A percentile compares a stretch with the other conserved stretches of the same genome.
phyloP scores from a whole-genome alignment of 2,113 vertebrate genomes.

The Sceloporus tristichus region DNA sequence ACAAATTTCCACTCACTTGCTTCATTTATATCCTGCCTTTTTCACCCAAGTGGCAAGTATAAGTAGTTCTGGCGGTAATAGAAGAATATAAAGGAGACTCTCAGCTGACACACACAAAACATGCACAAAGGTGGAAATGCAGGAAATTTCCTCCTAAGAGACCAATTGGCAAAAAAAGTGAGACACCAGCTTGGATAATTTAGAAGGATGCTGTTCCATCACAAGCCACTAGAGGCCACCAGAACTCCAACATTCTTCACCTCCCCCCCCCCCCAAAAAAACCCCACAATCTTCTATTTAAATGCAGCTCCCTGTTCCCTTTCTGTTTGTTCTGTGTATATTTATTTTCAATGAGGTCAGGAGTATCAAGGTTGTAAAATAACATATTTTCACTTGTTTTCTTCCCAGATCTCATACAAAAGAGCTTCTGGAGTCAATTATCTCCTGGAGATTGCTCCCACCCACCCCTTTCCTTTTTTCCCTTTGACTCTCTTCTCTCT shows the following conservation, averaged over 20 bases:
- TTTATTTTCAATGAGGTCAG: constrained; percentile 79
- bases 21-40: too few species aligned
- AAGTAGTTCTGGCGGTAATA: background rate
- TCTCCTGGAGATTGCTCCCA: constrained; percentile 54
- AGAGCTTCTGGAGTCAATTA: constrained; percentile 72
- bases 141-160: background rate
- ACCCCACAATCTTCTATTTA: accelerated
- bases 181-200: accelerated
- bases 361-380: constrained; percentile 82
- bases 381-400: constrained; percentile 78
- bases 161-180: background rate
- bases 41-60: too few species aligned
- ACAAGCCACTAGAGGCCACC: constrained; percentile 63
- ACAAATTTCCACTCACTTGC: too few species aligned
- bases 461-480: background rate
- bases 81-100: background rate
- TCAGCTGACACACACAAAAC: background rate
- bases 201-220: background rate
- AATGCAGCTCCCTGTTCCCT: constrained; percentile 32
- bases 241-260: constrained; percentile 4
- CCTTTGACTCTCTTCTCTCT: too few species aligned
- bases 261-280: too few species aligned
- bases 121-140: background rate
- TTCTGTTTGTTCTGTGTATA: background rate
- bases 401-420: constrained; percentile 61